Evolutionary conservation across 2,888 invertebrate genomes (phyloP), one percentile per base, ranked within the genome.

Genomic region (Carterocephalus palaemon): DNA sequence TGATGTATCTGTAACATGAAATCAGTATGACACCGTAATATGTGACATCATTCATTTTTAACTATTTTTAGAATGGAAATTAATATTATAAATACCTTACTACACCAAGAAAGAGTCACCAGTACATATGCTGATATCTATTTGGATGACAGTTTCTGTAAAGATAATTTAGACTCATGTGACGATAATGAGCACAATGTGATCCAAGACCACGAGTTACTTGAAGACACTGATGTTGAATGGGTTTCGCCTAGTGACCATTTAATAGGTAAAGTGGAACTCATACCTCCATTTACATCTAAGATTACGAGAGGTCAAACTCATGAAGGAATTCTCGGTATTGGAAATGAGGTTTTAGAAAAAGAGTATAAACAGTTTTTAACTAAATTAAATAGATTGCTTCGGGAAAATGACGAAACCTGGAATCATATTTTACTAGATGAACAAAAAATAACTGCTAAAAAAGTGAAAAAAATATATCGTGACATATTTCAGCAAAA

Each of bases 241-340:
- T 86, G 86, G 85, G 54, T 62, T 29, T 86, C 86, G 23, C 86
- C 86, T 4, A 86, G 86, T 57, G 86, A 86, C 54, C 57, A 70
- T 42, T 54, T 86, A 23, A 75, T 83, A 49, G 80, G 71, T 9
- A 67, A 64, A 52, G 33, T 85, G 49, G 70, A 80, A 34, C 57
- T 86, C 4, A 62, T 64, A 16, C 80, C 84, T 22, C 86, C 86
- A 0, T 82, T 85, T 51, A 86, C 86, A 8, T 83, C 85, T 1
- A 85, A 80, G 70, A 77, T 82, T 42, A 75, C 73, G 8, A 71
- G 82, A 62, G 82, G 78, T 2, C 71, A 60, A 51, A 73, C 85
- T 20, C 85, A 86, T 50, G 63, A 76, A 64, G 85, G 86, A 23
- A 81, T 86, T 48, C 60, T 84, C 28, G 54, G 56, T 7, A 85